Conservation (phyloP, 2,797 vertebrate genomes). For the Dermochelys coriacea region DNA sequence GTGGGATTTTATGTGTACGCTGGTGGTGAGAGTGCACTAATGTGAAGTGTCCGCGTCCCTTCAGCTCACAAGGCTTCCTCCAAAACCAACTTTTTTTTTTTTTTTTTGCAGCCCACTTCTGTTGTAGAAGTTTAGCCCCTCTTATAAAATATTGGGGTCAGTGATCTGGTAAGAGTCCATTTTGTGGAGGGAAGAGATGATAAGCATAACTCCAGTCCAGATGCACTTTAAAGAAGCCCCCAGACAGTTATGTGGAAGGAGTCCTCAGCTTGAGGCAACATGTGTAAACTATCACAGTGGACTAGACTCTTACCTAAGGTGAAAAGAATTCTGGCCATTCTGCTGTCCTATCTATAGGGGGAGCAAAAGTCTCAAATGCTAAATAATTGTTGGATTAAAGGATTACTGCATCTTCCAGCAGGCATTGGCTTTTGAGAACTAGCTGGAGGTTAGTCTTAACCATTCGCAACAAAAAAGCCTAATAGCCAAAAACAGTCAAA, state of each 20-base stretch:
- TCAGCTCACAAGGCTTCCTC: not conserved
- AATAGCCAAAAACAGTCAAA: not conserved
- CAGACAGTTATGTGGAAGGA: not conserved
- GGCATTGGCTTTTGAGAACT: not conserved
- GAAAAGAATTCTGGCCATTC: not conserved
- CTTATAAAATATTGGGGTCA: not conserved
- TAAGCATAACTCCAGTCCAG: not conserved
- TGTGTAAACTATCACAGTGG: fast-evolving
- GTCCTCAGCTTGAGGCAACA: not conserved
- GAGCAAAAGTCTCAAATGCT: not conserved
- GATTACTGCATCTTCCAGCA: not conserved
- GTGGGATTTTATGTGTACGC: slow-evolving; percentile 72
- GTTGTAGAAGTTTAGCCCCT: fast-evolving
- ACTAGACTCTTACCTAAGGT: not conserved
- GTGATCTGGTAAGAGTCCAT: not conserved
- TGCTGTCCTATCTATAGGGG: not conserved
- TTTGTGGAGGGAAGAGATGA: not conserved
- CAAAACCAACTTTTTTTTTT: not conserved
- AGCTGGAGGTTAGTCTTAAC: not conserved
- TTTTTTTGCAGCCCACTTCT: not conserved
- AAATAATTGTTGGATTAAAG: not conserved
- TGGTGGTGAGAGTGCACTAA: not conserved
- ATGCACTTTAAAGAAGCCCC: not conserved
- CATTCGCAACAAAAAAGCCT: not conserved
- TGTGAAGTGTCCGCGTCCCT: not conserved